These are phyloP conservation scores for Octopus bimaculoides DNA, from an alignment of 1,140 invertebrate genomes.

Conservation along the genomic window DNA sequence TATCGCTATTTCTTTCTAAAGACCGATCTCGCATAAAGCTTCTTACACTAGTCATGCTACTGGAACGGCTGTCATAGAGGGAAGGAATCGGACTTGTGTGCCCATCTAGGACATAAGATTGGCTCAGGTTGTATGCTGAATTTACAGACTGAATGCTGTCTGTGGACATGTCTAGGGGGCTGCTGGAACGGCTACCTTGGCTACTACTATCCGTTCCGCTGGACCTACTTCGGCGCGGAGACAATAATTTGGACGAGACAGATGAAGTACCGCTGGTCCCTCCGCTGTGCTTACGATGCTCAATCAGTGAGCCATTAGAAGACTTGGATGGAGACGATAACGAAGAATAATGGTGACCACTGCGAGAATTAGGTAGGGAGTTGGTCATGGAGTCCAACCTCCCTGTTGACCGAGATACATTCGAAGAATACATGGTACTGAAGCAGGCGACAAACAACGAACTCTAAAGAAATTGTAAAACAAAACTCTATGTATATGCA, in stretches of 20 bases:
- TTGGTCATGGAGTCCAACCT: background rate
- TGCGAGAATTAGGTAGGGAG: background rate
- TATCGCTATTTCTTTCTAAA: constrained; percentile 34
- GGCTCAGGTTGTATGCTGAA: constrained; percentile 26
- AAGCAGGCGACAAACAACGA: too few relatives aligned
- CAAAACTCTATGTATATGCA: too few relatives aligned
- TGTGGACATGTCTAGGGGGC: constrained; percentile 40
- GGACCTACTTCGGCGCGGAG: constrained; percentile 22
- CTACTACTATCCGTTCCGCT: constrained; percentile 14
- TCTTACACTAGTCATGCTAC: constrained; percentile 34
- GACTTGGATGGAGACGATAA: constrained; percentile 6
- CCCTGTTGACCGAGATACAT: background rate
- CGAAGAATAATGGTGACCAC: background rate
- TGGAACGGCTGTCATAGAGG: constrained; percentile 26
- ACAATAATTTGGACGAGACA: background rate
- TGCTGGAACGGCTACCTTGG: constrained; percentile 20
- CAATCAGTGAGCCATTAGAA: too few relatives aligned
- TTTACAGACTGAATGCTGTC: constrained; percentile 39
- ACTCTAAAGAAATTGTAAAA: too few relatives aligned
- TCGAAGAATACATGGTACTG: background rate
- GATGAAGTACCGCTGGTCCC: background rate
- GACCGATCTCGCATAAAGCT: constrained; percentile 39
- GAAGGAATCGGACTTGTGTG: constrained; percentile 5
- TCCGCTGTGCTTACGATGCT: too few relatives aligned
- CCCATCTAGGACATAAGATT: constrained; percentile 16